phyloP scores from a whole-genome alignment of 2,113 vertebrate genomes.

The Puffinus mauretanicus region DNA sequence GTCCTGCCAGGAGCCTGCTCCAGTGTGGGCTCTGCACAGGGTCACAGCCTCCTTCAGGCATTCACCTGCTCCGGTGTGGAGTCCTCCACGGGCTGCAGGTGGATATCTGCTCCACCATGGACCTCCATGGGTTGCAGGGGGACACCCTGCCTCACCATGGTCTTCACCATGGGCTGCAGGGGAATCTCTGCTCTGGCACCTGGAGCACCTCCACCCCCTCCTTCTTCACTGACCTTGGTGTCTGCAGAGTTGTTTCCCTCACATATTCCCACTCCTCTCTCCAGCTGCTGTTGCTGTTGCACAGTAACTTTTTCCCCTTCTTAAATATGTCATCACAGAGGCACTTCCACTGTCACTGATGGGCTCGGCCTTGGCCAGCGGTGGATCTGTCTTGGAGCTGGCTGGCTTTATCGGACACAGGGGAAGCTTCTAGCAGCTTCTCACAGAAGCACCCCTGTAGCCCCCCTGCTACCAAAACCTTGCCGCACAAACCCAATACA shows the following conservation, averaged over 20 bases:
- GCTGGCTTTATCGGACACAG: neutral
- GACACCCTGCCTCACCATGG: neutral
- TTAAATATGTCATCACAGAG: neutral
- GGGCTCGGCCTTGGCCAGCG: neutral
- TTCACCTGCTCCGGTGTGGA: neutral
- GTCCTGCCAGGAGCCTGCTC: too few relatives aligned
- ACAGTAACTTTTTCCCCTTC: neutral
- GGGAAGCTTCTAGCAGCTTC: neutral
- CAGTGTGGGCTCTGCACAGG: too few relatives aligned
- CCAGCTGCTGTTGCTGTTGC: too few relatives aligned
- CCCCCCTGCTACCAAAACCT: neutral
- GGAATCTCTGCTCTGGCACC: neutral
- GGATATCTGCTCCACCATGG: neutral
- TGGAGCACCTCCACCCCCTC: neutral
- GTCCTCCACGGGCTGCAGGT: neutral
- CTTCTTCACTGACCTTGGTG: neutral
- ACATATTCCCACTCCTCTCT: neutral
- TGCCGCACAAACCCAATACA: neutral
- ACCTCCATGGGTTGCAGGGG: neutral
- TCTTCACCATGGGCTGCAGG: neutral
- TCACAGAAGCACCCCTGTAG: neutral
- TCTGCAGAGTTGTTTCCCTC: neutral
- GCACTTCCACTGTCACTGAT: accelerated
- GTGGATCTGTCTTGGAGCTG: neutral
- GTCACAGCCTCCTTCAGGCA: neutral